Evolutionary conservation across 2,888 invertebrate species (phyloP).

Genomic region (Agriopis marginaria): DNA sequence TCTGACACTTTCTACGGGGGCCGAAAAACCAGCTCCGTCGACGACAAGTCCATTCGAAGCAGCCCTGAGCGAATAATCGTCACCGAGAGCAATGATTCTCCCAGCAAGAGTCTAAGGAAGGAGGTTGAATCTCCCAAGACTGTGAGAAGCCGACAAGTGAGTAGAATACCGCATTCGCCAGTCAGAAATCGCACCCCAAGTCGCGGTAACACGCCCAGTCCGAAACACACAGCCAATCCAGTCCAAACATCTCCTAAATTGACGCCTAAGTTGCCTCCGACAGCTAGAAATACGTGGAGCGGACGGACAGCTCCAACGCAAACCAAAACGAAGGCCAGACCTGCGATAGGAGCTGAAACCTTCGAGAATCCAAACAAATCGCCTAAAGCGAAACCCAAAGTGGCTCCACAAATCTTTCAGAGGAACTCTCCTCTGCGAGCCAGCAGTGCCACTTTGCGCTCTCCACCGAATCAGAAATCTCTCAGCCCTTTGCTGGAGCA

Average conservation of each 20-base stretch:
- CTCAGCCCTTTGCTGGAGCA: constrained; percentile 90
- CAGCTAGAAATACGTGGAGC: constrained; percentile 91
- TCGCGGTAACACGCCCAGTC: constrained; percentile 79
- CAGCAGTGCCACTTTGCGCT: constrained; percentile 79
- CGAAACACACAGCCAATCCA: constrained; percentile 70
- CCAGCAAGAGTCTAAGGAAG: constrained; percentile 73
- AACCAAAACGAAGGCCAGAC: constrained; percentile 71
- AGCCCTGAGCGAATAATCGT: constrained; percentile 78
- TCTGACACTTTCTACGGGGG: constrained; percentile 87
- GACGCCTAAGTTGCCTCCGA: constrained; percentile 74
- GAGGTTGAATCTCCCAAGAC: constrained; percentile 74
- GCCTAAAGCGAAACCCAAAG: constrained; percentile 81
- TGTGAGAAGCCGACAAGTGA: constrained; percentile 75
- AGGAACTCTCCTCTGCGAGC: constrained; percentile 83
- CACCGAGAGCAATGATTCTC: constrained; percentile 75
- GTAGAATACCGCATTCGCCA: constrained; percentile 80
- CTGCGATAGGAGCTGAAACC: constrained; percentile 75
- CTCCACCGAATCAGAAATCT: constrained; percentile 87
- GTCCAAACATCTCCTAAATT: constrained; percentile 78
- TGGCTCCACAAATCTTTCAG: constrained; percentile 76
- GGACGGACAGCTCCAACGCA: constrained; percentile 86
- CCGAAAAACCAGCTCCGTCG: constrained; percentile 76
- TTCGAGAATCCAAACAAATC: constrained; percentile 87
- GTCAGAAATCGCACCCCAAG: constrained; percentile 71
- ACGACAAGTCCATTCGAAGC: constrained; percentile 73